These are phyloP conservation scores for Phengaris arion DNA, from an alignment of 2,888 invertebrate species.

Conservation along the genomic window DNA sequence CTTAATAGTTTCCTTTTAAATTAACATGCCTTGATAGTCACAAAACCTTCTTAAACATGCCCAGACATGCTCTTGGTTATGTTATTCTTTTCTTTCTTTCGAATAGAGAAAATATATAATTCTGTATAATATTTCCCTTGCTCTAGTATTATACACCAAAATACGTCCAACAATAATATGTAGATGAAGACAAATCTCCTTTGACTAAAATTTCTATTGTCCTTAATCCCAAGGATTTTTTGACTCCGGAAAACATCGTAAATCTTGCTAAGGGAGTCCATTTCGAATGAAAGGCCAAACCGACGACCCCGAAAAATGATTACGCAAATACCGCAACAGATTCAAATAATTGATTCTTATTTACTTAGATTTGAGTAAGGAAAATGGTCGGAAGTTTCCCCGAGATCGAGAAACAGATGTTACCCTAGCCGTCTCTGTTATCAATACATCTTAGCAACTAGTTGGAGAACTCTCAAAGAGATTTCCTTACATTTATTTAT, in stretches of 20 bases:
- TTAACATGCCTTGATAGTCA: too few species aligned
- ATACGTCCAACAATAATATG: conserved; percentile 3
- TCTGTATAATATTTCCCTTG: too few species aligned
- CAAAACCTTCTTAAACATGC: too few species aligned
- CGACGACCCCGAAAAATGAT: conserved; percentile 26
- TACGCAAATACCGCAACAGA: conserved; percentile 21
- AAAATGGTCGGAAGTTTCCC: conserved; percentile 23
- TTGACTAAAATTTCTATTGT: conserved; percentile 20
- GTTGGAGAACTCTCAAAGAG: conserved; percentile 28
- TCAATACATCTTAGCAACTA: conserved; percentile 29
- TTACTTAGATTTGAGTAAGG: conserved; percentile 20
- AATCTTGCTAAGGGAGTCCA: conserved; percentile 19
- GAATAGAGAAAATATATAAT: too few species aligned
- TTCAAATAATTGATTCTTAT: conserved; percentile 31
- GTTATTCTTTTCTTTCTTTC: too few species aligned
- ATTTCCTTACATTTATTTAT: conserved; percentile 23
- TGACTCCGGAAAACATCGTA: conserved; percentile 22
- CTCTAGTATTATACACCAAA: not conserved
- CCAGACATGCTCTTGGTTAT: too few species aligned
- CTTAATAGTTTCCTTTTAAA: too few species aligned
- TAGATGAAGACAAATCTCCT: conserved; percentile 17
- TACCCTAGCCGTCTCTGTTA: conserved; percentile 17
- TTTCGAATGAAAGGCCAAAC: conserved; percentile 25
- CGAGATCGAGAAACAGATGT: conserved; percentile 23
- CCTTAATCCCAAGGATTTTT: conserved; percentile 13